These are phyloP conservation scores for Hyles vespertilio DNA, from an alignment of 1,140 invertebrate genomes.

Conservation along the genomic window DNA sequence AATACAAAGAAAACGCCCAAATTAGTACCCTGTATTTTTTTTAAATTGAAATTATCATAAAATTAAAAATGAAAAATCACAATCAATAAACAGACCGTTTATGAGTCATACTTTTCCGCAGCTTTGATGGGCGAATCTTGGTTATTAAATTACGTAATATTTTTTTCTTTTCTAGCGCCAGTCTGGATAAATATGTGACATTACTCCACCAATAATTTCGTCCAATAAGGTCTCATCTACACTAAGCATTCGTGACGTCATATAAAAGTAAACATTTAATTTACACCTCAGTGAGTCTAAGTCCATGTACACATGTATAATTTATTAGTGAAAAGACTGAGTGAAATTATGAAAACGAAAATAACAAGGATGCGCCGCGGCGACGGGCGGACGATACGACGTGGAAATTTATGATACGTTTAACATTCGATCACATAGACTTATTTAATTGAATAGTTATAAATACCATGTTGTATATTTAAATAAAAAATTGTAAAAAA, in stretches of 20 bases:
- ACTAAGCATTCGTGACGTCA: no score
- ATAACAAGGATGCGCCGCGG: conserved; percentile 7
- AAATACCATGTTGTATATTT: conserved; percentile 69
- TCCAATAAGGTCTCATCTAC: no score
- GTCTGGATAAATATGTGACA: no score
- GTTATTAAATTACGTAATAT: no score
- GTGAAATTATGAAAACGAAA: conserved; percentile 34
- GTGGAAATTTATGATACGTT: conserved; percentile 32
- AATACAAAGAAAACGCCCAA: no score
- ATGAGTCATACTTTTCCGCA: no score
- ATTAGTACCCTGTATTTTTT: no score
- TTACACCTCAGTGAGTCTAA: neutral
- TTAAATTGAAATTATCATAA: no score
- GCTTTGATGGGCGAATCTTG: neutral
- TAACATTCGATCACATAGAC: conserved; percentile 56
- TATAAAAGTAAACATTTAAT: neutral
- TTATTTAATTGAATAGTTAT: conserved; percentile 61
- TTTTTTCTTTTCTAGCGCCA: neutral
- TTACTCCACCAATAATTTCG: no score
- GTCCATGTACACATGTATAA: conserved; percentile 4
- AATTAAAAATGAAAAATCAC: no score
- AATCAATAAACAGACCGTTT: no score
- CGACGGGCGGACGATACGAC: conserved; percentile 16
- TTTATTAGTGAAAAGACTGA: conserved; percentile 40
- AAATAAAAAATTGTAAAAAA: conserved; percentile 56